Percentiles rank a stretch among this genome's conserved stretches.
phyloP scores from a whole-genome alignment of 2,113 vertebrate genomes.

The Rissa tridactyla region DNA sequence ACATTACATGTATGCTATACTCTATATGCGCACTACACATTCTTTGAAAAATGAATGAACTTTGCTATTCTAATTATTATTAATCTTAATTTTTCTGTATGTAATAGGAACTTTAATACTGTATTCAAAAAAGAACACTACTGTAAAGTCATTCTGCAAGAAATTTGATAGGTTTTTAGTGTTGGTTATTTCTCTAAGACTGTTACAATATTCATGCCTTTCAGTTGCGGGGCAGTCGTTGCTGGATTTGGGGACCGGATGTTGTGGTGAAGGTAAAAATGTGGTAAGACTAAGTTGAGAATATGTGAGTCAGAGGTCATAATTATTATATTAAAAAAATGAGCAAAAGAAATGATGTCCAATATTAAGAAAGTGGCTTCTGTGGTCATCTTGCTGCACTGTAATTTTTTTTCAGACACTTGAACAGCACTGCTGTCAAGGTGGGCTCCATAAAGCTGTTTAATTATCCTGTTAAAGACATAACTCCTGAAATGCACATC shows the following conservation, averaged over 20 bases:
- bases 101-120: not conserved
- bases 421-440: not conserved
- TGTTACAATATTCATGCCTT: not conserved
- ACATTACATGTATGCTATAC: no score
- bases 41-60: not conserved
- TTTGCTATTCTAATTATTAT: not conserved
- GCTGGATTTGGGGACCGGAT: not conserved
- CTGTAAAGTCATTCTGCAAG: not conserved
- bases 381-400: not conserved
- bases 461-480: not conserved
- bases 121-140: not conserved
- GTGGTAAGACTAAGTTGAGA: not conserved
- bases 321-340: not conserved
- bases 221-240: not conserved
- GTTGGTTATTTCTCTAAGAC: not conserved
- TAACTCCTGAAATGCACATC: not conserved
- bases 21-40: not conserved
- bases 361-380: not conserved
- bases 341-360: accelerated
- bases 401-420: not conserved
- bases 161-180: not conserved
- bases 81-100: not conserved
- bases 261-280: not conserved
- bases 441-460: not conserved
- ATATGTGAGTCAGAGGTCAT: not conserved